Evolutionary conservation across 2,797 vertebrate genomes (phyloP), one percentile per base, ranked within the genome.

Genomic region (Morus bassanus): DNA sequence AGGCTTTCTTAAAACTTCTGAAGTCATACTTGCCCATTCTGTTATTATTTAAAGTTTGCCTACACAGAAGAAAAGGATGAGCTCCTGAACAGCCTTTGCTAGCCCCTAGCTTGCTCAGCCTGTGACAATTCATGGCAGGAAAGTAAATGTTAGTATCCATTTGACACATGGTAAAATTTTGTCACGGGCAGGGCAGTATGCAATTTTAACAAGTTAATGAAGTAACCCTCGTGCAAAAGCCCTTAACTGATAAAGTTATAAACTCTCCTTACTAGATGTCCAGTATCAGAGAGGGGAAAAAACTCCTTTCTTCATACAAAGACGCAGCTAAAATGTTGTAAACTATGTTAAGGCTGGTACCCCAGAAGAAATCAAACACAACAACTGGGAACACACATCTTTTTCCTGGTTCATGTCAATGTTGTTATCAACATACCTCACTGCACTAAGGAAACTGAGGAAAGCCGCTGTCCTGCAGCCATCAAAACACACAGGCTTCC

Each of bases 331-430:
- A 90, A 73, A 76, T 2, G 13, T 39, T 48, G 18, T n/a, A 60
- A 54, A 53, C 18, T 8, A 2, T 0, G 6, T 37, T 63, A 37
- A 60, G 33, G 10, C 59, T 16, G 60, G 13, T 19, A 33, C 7
- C 14, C 37, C 35, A 28, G 45, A 61, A 75, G 69, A 22, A 33
- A 57, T 14, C 5, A 3, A 41, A 41, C 35, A 9, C 24, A 33
- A 6, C 50, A 11, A 8, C 27, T 63, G 19, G 74, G 53, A 76
- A 50, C 31, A 13, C 12, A 4, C 18, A 13, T 6, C 8, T 15
- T 67, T 1, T 27, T 5, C 28, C 35, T 7, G 25, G 56, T 0
- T 50, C 41, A 7, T 5, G 7, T 14, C 48, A 25, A 10, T 0
- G 6, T 4, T 24, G 9, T 3, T 3, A 14, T 3, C 43, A 61